Base-by-base conservation (phyloP, 2,888 invertebrate species). In the Syrista parreyssii region DNA sequence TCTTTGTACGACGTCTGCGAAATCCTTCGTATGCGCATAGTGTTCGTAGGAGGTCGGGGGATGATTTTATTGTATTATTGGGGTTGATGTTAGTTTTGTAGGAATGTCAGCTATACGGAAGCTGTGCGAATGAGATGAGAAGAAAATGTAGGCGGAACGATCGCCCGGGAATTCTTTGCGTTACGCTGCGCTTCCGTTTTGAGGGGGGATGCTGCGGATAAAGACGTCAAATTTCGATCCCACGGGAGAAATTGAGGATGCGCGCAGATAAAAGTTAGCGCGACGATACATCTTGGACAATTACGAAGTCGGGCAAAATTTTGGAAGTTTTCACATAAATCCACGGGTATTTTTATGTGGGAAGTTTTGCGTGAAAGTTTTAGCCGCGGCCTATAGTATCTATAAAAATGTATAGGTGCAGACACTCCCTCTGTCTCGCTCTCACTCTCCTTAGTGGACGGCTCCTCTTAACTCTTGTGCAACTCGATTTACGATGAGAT, bases 301-400 rank as follows among this genome's bases (percentile, higher is more conserved):
- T 88, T 88, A 88, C 88, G 82, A 81, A 81, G 85, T 82, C 85
- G 84, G n/a, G 74, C 23, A 55, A 55, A 78, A 68, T 80, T 79
- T 77, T 75, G 81, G 81, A 88, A 88, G 86, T 88, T 88, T 85
- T 79, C 83, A 81, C 88, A 86, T 88, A 88, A 88, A 88, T 88
- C 85, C 84, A 83, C 81, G 82, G 79, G 87, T 87, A 88, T 88
- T 88, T 88, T 88, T 88, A 87, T 86, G 87, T 84, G 86, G 79
- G 82, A 86, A 87, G 86, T 86, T 88, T 87, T 84, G 82, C 84
- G 68, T 77, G 79, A 77, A 80, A 83, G 79, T 80, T 82, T 82
- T 76, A 77, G 75, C 78, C 75, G 77, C 78, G 79, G 81, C 79
- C 81, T 81, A 82, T 78, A 83, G 81, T 77, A 79, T 83, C 80